Base-by-base conservation (phyloP, 2,113 vertebrate genomes). In the Prochilodus magdalenae region DNA sequence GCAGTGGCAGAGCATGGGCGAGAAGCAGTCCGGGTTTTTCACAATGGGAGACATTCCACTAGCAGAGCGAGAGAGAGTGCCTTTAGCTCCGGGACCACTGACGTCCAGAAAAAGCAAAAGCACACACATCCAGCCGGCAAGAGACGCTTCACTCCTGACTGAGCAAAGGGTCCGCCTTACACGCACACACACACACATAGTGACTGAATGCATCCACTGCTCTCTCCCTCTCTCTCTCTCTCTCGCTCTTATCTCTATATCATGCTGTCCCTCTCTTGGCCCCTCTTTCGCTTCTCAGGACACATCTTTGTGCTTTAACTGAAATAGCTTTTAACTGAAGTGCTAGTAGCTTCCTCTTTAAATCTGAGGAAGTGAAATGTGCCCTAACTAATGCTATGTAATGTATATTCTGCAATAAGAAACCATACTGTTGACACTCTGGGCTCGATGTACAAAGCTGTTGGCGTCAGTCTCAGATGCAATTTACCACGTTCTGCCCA, bases 1-100 rank as follows among this genome's bases (percentile, higher is more conserved):
- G 95, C 97, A 98, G 95, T 98, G 96, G 95, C 96, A 98, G 91
- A 97, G 95, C 95, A 97, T 93, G 81, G 97, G 96, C 88, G 94
- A 94, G 88, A 94, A 93, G 93, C 96, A 94, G 90, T 95, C 94
- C 81, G 95, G 94, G 89, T 92, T 95, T 93, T 85, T 95, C 89
- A 95, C 92, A 90, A 95, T 95, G 84, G 95, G 96, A 95, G 91
- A 97, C 97, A 98, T 97, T 95, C 95, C 95, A 94, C 90, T 91
- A 89, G 88, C 91, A 90, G 88, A 75, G 89, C 88, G 87, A 88
- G 90, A 47, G 22, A 86, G 86, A 86, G 86, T 85, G 71, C 85
- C 91, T 91, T 62, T 85, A 80, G 12, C 60, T 63, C 65, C 24
- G 18, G 73, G 59, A 81, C 24, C 57, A 29, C 51, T 77, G 75